Percentiles rank a stretch among this genome's conserved stretches.
Conservation (phyloP, 2,888 invertebrate species). For the Drosophila melanosoma region DNA sequence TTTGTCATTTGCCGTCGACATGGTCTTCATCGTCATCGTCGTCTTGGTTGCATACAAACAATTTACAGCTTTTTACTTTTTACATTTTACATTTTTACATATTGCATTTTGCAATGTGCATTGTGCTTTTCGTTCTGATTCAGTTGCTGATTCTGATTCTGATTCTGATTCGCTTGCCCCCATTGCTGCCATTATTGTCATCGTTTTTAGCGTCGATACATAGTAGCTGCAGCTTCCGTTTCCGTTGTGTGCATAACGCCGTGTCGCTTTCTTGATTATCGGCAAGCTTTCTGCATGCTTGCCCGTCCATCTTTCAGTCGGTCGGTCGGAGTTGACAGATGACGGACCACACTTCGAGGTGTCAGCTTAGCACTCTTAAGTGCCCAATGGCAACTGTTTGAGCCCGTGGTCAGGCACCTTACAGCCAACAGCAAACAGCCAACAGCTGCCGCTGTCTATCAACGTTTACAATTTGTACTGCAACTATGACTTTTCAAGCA, state of each 20-base stretch:
- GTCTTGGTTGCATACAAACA: constrained; percentile 57
- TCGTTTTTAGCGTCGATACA: constrained; percentile 15
- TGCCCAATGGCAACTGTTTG: constrained; percentile 5
- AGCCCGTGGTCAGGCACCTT: constrained; percentile 29
- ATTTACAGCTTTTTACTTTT: constrained; percentile 70
- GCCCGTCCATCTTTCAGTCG: constrained; percentile 12
- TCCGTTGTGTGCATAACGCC: constrained; percentile 43
- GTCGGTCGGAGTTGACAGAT: constrained; percentile 19
- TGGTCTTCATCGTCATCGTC: constrained; percentile 7
- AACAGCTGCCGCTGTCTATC: constrained; percentile 27
- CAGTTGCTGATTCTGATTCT: constrained; percentile 32
- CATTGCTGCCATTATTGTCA: constrained; percentile 11
- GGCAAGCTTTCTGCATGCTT: constrained; percentile 31
- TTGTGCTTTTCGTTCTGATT: constrained; percentile 54
- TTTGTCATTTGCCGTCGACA: constrained; percentile 44
- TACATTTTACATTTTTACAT: constrained; percentile 59
- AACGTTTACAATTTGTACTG: constrained; percentile 22
- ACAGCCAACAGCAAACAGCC: constrained; percentile 45
- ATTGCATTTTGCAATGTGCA: constrained; percentile 59
- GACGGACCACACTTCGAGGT: constrained; percentile 1
- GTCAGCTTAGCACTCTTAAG: constrained; percentile 10
- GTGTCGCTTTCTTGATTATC: constrained; percentile 61
- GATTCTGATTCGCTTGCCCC: constrained; percentile 48
- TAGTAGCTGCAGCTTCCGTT: constrained; percentile 45
- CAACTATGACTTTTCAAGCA: constrained; percentile 22